These are phyloP conservation scores for Apeira syringaria DNA, from an alignment of 2,888 invertebrate genomes.

Conservation along the genomic window DNA sequence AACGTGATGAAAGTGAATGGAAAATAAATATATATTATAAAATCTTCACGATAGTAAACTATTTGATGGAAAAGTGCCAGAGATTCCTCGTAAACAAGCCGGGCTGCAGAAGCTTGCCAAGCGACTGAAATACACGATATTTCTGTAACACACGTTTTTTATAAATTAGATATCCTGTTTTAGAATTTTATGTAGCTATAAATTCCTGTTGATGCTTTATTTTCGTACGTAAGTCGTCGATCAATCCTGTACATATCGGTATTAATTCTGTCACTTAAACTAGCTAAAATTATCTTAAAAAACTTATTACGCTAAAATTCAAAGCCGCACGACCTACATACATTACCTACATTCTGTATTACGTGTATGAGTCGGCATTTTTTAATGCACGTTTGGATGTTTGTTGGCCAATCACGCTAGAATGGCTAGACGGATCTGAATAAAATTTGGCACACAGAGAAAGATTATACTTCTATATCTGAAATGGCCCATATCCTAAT, in stretches of 20 bases:
- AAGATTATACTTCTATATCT: no score
- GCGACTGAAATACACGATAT: constrained; percentile 43
- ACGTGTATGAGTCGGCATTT: no score
- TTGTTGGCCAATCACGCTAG: no score
- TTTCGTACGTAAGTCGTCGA: constrained; percentile 25
- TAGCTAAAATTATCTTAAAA: no score
- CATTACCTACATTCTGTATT: no score
- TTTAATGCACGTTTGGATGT: no score
- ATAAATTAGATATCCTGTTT: constrained; percentile 31
- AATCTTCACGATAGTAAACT: constrained; percentile 43
- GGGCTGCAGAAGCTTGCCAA: constrained; percentile 33
- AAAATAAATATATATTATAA: constrained; percentile 42
- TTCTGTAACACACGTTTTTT: constrained; percentile 35
- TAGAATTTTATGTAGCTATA: constrained; percentile 31
- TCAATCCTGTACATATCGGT: constrained; percentile 1
- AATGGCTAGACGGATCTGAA: no score
- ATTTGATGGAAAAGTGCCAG: constrained; percentile 49
- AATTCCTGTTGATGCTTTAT: constrained; percentile 27
- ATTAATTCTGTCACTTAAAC: no score
- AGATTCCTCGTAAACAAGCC: constrained; percentile 51
- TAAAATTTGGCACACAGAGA: no score
- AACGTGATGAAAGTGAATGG: constrained; percentile 31
- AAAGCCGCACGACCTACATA: no score
- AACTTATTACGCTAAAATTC: no score
- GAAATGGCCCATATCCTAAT: no score